Evolutionary conservation across 2,113 vertebrate genomes (phyloP), one percentile per base, ranked within the genome.

Genomic region (Gorsachius goisagi): DNA sequence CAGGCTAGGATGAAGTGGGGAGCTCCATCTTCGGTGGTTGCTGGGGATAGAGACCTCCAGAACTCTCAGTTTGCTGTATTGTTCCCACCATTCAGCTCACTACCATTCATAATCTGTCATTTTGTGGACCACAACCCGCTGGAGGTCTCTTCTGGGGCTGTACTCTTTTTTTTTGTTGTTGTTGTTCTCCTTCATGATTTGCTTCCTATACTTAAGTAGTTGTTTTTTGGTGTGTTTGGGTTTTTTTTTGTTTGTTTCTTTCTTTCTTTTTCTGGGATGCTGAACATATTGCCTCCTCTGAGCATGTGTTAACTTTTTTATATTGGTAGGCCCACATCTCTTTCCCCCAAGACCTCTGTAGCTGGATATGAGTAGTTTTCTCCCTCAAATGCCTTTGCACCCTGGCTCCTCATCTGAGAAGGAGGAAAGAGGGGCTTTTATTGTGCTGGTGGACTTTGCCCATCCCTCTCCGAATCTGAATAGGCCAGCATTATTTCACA

Each of bases 401-500:
- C 12, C 72, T 82, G 41, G 19, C 20, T 88, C 20, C 72, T 76
- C 62, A 37, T 11, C 28, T 69, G 37, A 82, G 88, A 23, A 88
- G 53, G 33, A 84, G 41, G 12, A 30, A 53, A 85, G 62, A 88
- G 88, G 87, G 92, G 81, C 81, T 94, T 92, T 60, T 66, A 24
- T 45, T 91, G 66, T 55, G 17, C 28, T 45, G 37, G n/a, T 76
- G 89, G 77, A 93, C 96, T 97, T 95, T 85, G 90, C 59, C 91
- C 94, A 89, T 73, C 87, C 89, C 74, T 97, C 62, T 69, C 28
- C 5, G 15, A 67, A 39, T 88, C 74, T 96, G 93, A 96, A 94
- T 52, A 96, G 87, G 55, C 92, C 77, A 92, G 89, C 89, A 89
- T 73, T 97, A 96, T 97, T 97, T 95, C 94, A 83, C 84, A 96